A percentile compares a stretch with the other conserved stretches of the same genome.
Conservation (phyloP, 2,888 invertebrate genomes). For the Labia minor region DNA sequence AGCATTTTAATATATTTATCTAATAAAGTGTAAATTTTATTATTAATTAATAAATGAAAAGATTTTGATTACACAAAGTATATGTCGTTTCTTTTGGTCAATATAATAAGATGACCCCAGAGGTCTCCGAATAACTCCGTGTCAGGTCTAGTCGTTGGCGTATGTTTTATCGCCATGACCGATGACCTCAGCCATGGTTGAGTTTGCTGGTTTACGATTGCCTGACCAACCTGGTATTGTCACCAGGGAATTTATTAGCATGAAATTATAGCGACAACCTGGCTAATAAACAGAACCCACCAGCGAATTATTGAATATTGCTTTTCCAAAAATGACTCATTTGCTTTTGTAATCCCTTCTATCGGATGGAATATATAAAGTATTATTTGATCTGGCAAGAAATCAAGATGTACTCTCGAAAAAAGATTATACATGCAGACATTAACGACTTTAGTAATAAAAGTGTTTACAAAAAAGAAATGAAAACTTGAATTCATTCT, state of each 20-base stretch:
- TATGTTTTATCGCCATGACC: conserved; percentile 1
- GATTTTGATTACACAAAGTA: not conserved
- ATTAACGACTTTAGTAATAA: no score
- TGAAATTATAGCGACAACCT: not conserved
- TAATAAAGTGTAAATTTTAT: no score
- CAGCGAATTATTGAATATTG: not conserved
- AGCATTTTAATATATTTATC: no score
- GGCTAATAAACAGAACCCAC: not conserved
- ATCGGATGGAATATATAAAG: no score
- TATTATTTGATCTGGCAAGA: no score
- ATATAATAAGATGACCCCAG: conserved; percentile 3
- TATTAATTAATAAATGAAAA: no score
- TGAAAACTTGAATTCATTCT: no score
- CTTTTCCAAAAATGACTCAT: not conserved
- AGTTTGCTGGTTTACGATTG: not conserved
- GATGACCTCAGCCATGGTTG: not conserved
- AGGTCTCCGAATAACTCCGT: not conserved
- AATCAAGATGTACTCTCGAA: no score
- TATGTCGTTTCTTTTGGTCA: not conserved
- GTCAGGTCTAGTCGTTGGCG: not conserved
- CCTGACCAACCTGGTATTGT: conserved; percentile 2
- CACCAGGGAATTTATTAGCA: not conserved
- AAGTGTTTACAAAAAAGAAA: no score
- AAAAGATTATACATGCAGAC: no score
- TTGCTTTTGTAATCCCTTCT: no score